Evolutionary conservation across 2,888 invertebrate genomes (phyloP).

Genomic region (Drosophila pegasa): DNA sequence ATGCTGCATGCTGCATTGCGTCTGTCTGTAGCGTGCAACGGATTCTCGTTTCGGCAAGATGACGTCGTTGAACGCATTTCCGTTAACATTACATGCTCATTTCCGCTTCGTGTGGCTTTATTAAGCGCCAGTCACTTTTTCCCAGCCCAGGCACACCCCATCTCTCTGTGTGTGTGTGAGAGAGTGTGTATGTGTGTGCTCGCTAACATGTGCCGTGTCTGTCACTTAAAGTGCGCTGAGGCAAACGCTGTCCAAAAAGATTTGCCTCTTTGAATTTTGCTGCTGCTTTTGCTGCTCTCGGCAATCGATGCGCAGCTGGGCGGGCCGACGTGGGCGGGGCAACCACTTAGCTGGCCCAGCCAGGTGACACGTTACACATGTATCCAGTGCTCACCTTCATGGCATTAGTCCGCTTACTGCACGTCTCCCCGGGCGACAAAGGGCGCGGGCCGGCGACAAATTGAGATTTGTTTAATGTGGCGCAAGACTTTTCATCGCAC

Average conservation of each 20-base stretch:
- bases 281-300: slow-evolving; percentile 12
- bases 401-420: slow-evolving; percentile 13
- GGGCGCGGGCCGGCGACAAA: background rate
- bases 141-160: background rate
- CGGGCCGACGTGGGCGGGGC: background rate
- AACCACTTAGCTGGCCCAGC: slow-evolving; percentile 41
- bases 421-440: slow-evolving; percentile 1
- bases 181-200: slow-evolving; percentile 6
- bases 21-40: slow-evolving; percentile 25
- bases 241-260: slow-evolving; percentile 64
- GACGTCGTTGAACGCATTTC: slow-evolving; percentile 78
- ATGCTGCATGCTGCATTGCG: slow-evolving; percentile 27
- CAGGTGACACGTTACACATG: slow-evolving; percentile 34
- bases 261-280: slow-evolving; percentile 27
- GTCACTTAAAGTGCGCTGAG: slow-evolving; percentile 70
- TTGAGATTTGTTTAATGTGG: slow-evolving; percentile 38
- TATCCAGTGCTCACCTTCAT: slow-evolving; percentile 14
- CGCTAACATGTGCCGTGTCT: slow-evolving; percentile 38
- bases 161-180: background rate
- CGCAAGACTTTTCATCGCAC: slow-evolving; percentile 14
- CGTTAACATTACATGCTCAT: slow-evolving; percentile 79
- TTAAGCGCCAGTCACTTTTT: slow-evolving; percentile 56
- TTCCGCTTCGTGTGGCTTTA: slow-evolving; percentile 78
- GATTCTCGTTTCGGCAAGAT: slow-evolving; percentile 59
- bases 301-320: slow-evolving; percentile 46